A percentile compares a stretch with the other conserved stretches of the same genome.
Evolutionary conservation across 2,113 vertebrate genomes (phyloP).

Genomic region (Neolamprologus sp.): DNA sequence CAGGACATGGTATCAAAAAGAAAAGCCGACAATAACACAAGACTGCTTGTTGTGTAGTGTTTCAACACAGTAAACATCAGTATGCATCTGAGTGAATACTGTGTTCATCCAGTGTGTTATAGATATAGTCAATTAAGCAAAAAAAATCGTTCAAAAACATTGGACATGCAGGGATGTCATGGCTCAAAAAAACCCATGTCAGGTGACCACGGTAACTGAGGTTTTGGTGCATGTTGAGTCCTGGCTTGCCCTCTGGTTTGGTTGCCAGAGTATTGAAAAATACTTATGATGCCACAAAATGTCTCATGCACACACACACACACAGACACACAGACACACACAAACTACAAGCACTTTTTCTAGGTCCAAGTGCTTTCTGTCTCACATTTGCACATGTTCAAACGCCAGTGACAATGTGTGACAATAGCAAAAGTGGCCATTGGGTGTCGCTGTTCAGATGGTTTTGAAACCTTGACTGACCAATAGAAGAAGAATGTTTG

Average conservation of each 20-base stretch:
- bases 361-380: neutral
- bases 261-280: rapidly evolving
- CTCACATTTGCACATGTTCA: neutral
- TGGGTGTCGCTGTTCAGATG: neutral
- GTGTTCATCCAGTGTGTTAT: neutral
- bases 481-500: rapidly evolving
- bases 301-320: neutral
- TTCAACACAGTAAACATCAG: neutral
- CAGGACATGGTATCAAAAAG: neutral
- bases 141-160: rapidly evolving
- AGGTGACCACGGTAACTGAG: neutral
- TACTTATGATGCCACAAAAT: neutral
- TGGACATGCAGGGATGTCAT: neutral
- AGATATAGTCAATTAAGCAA: rapidly evolving
- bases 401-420: rapidly evolving
- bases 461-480: neutral
- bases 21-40: rapidly evolving
- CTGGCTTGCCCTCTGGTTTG: rapidly evolving
- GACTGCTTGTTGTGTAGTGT: neutral
- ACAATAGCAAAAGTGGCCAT: neutral
- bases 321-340: neutral
- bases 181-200: neutral
- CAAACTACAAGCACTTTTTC: neutral
- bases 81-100: rapidly evolving
- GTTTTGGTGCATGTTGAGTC: neutral